Evolutionary conservation across 2,888 invertebrate species (phyloP), one percentile per base, ranked within the genome.

Genomic region (Listrodromus nycthemerus): DNA sequence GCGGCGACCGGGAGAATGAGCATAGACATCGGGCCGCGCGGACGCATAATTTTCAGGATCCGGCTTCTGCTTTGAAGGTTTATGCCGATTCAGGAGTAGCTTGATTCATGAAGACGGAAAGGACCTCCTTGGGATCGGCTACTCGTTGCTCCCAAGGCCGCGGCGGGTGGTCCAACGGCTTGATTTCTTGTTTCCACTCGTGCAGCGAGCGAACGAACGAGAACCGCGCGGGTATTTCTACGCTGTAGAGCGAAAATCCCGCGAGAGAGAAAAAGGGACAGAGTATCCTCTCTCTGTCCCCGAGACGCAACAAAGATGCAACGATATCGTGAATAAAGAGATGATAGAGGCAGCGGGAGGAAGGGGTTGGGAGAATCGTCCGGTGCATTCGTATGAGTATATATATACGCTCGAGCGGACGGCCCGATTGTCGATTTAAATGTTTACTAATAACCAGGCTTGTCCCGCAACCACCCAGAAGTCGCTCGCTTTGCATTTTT

Each of bases 391-490:
- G 45, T 69, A 50, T 69, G 10, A 33, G 27, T 37, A 69, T 55
- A 67, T 24, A 50, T 65, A 63, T 30, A 63, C 41, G 30, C 13
- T 70, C 65, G 61, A 83, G 71, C 77, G 86, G 84, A 84, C 88
- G 86, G 84, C 83, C 88, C 91, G 91, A 93, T 92, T 93, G 92
- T 93, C 92, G 92, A 93, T 93, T 93, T 92, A 93, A 93, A 93
- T 93, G 93, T 93, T 93, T 93, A 93, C 93, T 93, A 93, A 93
- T 93, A 93, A 93, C 92, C 92, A 92, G 87, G 88, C 92, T 92
- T 93, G 93, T 92, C 91, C 90, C 89, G 91, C 92, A 93, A 91
- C 93, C 93, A 93, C 93, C 93, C 93, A 93, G 92, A 93, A 93
- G 92, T 90, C 90, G 88, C 88, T 89, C 89, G 90, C 91, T 93